Evolutionary conservation across 2,113 vertebrate species (phyloP).

Genomic region (Dendropsophus ebraccatus): DNA sequence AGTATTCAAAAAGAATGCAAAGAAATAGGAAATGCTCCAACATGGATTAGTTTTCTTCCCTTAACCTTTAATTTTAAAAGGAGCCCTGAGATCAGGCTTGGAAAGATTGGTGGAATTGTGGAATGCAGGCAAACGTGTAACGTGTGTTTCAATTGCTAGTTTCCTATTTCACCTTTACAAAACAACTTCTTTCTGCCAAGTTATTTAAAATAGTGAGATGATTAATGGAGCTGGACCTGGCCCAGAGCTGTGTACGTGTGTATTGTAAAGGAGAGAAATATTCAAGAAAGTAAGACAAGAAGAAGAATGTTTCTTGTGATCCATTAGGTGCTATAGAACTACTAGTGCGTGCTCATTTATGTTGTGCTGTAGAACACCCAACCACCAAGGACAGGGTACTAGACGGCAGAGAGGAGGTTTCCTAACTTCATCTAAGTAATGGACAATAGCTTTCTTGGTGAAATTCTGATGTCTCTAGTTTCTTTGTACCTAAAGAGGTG

Average conservation of each 20-base stretch:
- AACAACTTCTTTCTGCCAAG: slow-evolving; percentile 51
- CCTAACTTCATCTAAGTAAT: too few relatives aligned
- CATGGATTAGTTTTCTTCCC: slow-evolving; percentile 17
- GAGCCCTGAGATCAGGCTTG: slow-evolving; percentile 30
- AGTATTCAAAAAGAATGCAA: background rate
- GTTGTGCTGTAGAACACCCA: background rate
- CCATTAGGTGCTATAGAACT: background rate
- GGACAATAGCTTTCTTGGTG: too few relatives aligned
- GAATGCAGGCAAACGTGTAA: slow-evolving; percentile 58
- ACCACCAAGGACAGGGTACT: too few relatives aligned
- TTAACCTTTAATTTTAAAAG: slow-evolving; percentile 30
- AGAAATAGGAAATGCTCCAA: background rate
- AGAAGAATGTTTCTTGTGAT: background rate
- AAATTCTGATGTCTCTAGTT: too few relatives aligned
- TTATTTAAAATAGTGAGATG: slow-evolving; percentile 57
- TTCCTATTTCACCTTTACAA: slow-evolving; percentile 58
- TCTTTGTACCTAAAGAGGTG: too few relatives aligned
- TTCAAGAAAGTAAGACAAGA: background rate
- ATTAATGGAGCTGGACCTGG: slow-evolving; percentile 49
- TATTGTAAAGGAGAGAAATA: background rate
- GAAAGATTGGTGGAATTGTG: slow-evolving; percentile 46
- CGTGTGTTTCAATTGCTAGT: slow-evolving; percentile 56
- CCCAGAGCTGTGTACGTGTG: slow-evolving; percentile 37
- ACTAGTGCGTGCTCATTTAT: background rate
- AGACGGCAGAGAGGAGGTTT: too few relatives aligned